Base-by-base conservation (phyloP, 2,113 vertebrate genomes). In the Poeciliopsis prolifica region DNA sequence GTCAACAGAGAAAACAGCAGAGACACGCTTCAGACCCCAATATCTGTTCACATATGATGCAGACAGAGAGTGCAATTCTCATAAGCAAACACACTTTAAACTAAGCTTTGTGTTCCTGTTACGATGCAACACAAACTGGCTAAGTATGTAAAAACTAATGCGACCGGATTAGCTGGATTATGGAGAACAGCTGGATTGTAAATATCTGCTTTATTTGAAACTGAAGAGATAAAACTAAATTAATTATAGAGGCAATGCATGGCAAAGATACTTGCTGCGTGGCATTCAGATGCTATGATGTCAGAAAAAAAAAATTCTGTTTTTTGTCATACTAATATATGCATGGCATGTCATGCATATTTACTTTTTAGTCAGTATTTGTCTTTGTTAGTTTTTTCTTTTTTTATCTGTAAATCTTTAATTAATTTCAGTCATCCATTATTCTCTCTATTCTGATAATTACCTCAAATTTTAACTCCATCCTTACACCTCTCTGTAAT, bases 1-100 rank as follows among this genome's bases (percentile, higher is more conserved):
- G 86, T 89, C 86, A 74, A 75, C 90, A 78, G 92, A 89, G 84
- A 87, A 37, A 37, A 37, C 35, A 37, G 35, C 88, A 84, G 65
- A 93, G 94, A 94, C 87, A 82, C 85, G 86, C 91, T 86, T 84
- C 91, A 88, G 91, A 81, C 89, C 88, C 85, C 79, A 88, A 58
- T 58, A 73, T 80, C 81, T 88, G 77, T 89, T 84, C 70, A 62
- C 69, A 83, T 87, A 68, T 71, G 54, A 82, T 61, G 61, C 75
- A 77, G 44, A 77, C 66, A 42, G 37, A 80, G 65, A 35, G 73
- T 35, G 73, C 17, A 33, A 61, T 80, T 69, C 61, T 61, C 63
- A 61, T 67, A 76, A 2, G 11, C 73, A 86, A 9, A 72, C 68
- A 65, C 29, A 29, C 44, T 28, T 68, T 68, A 78, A 65, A 70